Conservation (phyloP, 2,888 invertebrate species). For the Tricholauxania praeusta region DNA sequence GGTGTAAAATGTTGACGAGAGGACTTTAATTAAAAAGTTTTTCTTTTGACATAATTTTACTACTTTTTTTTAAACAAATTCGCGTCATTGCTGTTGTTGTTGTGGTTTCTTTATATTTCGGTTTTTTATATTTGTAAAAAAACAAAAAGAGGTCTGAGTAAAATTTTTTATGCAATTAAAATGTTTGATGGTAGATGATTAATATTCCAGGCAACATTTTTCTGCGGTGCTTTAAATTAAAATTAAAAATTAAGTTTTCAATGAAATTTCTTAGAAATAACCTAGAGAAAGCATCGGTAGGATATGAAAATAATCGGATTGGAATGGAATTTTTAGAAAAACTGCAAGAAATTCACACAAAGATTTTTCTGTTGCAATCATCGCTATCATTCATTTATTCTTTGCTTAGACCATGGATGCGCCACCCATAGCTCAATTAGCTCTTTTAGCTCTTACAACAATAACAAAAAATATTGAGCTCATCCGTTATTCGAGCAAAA, state of each 20-base stretch:
- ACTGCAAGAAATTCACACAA: no score
- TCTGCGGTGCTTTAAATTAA: conserved; percentile 3
- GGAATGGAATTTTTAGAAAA: no score
- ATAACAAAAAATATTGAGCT: no score
- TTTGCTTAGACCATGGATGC: no score
- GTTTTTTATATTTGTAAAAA: conserved; percentile 24
- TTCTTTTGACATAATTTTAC: conserved; percentile 51
- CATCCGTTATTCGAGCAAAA: no score
- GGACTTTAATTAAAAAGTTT: conserved; percentile 64
- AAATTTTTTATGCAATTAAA: conserved; percentile 51
- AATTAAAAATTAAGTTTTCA: background rate
- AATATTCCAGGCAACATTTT: conserved; percentile 29
- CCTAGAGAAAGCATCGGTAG: no score
- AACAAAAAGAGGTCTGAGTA: conserved; percentile 5
- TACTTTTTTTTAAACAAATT: conserved; percentile 34
- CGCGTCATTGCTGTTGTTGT: conserved; percentile 16
- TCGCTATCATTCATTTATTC: no score
- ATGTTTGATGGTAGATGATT: conserved; percentile 43
- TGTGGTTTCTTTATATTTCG: conserved; percentile 41
- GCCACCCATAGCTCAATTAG: no score
- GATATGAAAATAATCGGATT: no score
- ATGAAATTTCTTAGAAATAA: no score
- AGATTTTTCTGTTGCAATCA: no score
- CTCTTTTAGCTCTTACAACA: no score
- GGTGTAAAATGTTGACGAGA: conserved; percentile 21